Evolutionary conservation across 2,113 vertebrate species (phyloP).

Genomic region (Antigone vipio): DNA sequence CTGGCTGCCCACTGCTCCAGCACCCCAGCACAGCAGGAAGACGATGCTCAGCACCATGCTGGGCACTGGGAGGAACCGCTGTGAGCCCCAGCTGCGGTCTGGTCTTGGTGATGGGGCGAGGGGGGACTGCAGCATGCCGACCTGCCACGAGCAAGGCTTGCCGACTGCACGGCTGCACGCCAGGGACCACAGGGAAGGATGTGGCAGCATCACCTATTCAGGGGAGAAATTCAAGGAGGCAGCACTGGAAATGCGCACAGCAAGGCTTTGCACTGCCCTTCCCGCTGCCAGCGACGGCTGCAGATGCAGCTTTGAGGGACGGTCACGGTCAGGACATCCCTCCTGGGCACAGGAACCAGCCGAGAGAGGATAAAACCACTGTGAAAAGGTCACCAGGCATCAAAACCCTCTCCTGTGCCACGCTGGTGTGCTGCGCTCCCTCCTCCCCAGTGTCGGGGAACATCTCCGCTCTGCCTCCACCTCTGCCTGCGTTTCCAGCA

Average conservation of each 20-base stretch:
- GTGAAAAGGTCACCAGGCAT: neutral
- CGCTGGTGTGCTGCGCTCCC: rapidly evolving
- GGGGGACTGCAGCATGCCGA: rapidly evolving
- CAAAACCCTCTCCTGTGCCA: neutral
- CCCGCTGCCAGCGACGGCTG: neutral
- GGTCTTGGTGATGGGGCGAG: rapidly evolving
- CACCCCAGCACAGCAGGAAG: neutral
- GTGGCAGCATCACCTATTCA: rapidly evolving
- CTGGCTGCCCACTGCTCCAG: rapidly evolving
- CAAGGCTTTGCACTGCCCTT: neutral
- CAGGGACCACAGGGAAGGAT: neutral
- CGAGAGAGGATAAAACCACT: neutral
- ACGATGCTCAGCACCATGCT: neutral
- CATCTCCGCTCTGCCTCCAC: neutral
- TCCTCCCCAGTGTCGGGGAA: rapidly evolving
- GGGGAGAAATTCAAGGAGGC: neutral
- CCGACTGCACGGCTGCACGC: rapidly evolving
- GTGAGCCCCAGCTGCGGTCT: neutral
- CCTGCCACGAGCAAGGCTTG: neutral
- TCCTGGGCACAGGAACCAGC: neutral
- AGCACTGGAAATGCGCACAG: rapidly evolving
- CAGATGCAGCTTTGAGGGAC: neutral
- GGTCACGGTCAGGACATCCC: neutral
- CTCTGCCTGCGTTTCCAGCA: neutral
- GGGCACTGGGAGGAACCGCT: neutral